These are phyloP conservation scores for Monopis laevigella DNA, from an alignment of 2,888 invertebrate genomes.

Conservation along the genomic window DNA sequence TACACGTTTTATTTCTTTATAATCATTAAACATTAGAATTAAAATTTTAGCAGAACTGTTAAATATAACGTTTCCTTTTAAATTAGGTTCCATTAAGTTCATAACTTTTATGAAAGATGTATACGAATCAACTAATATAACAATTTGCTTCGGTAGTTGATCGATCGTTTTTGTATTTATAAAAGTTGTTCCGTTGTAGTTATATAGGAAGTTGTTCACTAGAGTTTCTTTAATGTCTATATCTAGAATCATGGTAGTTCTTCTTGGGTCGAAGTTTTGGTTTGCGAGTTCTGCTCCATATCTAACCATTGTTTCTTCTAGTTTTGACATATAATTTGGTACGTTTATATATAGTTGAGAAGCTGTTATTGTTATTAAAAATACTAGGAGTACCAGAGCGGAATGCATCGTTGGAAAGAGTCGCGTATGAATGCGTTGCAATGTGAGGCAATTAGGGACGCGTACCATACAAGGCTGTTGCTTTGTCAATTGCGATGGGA, in stretches of 20 bases:
- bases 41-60: conserved; percentile 35
- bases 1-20: conserved; percentile 31
- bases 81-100: conserved; percentile 32
- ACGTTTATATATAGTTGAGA: too few species aligned
- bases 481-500: too few species aligned
- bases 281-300: conserved; percentile 35
- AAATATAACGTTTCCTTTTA: conserved; percentile 35
- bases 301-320: conserved; percentile 21
- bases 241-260: conserved; percentile 29
- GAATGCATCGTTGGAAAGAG: too few species aligned
- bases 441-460: too few species aligned
- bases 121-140: conserved; percentile 34
- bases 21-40: conserved; percentile 30
- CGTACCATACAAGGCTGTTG: too few species aligned
- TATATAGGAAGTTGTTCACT: conserved; percentile 29
- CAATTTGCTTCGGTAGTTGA: conserved; percentile 31
- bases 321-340: too few species aligned
- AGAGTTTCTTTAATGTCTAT: conserved; percentile 30
- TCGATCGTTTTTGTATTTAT: conserved; percentile 31
- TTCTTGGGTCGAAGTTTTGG: conserved; percentile 32
- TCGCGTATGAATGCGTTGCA: too few species aligned
- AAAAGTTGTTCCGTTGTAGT: conserved; percentile 34
- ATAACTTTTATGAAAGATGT: conserved; percentile 33
- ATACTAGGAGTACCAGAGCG: too few species aligned
- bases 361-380: too few species aligned